phyloP scores from a whole-genome alignment of 2,113 vertebrate genomes.

The Mobula birostris region DNA sequence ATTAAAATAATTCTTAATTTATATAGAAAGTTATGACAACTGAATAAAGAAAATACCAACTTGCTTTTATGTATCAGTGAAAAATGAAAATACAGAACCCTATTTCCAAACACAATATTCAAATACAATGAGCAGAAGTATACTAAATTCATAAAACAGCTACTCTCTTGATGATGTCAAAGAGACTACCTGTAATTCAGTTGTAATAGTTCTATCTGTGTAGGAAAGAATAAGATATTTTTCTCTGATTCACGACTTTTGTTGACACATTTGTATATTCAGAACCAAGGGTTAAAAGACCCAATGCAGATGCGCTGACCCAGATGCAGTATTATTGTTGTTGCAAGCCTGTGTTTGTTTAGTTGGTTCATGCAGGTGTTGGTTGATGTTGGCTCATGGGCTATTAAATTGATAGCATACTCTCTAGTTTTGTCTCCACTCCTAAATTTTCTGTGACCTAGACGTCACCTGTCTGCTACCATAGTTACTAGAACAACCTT shows the following conservation, averaged over 20 bases:
- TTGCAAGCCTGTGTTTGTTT: conserved; percentile 38
- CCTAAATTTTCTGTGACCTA: conserved; percentile 54
- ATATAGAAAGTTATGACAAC: neutral
- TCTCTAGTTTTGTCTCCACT: conserved; percentile 51
- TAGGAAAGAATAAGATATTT: neutral
- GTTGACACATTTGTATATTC: neutral
- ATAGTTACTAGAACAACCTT: conserved; percentile 52
- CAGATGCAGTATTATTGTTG: neutral
- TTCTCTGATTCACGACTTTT: neutral
- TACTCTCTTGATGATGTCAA: neutral
- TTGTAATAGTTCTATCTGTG: neutral
- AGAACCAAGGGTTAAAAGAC: neutral
- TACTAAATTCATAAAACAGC: neutral
- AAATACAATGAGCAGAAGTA: neutral
- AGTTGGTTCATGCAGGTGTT: conserved; percentile 36
- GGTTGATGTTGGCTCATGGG: conserved; percentile 41
- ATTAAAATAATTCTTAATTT: neutral
- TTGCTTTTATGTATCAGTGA: neutral
- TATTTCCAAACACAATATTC: neutral
- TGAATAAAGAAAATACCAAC: neutral
- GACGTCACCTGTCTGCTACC: conserved; percentile 64
- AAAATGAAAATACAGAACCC: neutral
- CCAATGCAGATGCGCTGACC: neutral
- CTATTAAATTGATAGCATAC: conserved; percentile 47
- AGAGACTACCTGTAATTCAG: neutral